phyloP scores from a whole-genome alignment of 2,113 vertebrate species.

The Ophthalmolycus amberensis region DNA sequence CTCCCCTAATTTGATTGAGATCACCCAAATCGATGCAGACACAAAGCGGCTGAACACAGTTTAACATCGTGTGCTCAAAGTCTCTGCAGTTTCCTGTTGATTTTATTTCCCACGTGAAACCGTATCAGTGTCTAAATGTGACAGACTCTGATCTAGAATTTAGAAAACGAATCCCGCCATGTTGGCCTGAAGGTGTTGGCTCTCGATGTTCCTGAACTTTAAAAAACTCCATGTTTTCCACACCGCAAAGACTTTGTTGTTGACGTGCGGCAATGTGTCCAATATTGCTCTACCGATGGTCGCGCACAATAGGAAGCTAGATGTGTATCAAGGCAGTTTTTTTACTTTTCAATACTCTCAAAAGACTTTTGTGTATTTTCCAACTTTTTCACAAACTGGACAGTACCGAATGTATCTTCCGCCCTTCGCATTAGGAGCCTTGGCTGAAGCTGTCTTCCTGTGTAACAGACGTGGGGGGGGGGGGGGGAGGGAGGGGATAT shows the following conservation, averaged over 20 bases:
- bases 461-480: constrained; percentile 38
- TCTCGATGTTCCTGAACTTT: neutral
- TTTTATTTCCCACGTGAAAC: neutral
- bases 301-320: neutral
- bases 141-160: constrained; percentile 5
- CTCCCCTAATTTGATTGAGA: neutral
- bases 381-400: constrained; percentile 1
- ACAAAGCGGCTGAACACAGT: constrained; percentile 15
- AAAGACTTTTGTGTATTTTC: constrained; percentile 3
- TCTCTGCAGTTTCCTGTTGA: constrained; percentile 26
- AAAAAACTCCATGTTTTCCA: neutral
- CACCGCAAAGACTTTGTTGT: neutral
- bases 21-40: constrained; percentile 32
- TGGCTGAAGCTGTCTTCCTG: constrained; percentile 19
- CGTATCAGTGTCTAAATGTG: neutral
- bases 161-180: neutral
- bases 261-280: neutral
- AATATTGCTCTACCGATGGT: neutral
- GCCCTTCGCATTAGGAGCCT: constrained; percentile 14
- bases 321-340: neutral
- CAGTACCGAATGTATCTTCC: constrained; percentile 13
- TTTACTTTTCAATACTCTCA: neutral
- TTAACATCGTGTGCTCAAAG: constrained; percentile 20
- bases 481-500: constrained; percentile 48
- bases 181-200: neutral